phyloP scores from a whole-genome alignment of 2,797 vertebrate genomes.

The Cetoscarus ocellatus region DNA sequence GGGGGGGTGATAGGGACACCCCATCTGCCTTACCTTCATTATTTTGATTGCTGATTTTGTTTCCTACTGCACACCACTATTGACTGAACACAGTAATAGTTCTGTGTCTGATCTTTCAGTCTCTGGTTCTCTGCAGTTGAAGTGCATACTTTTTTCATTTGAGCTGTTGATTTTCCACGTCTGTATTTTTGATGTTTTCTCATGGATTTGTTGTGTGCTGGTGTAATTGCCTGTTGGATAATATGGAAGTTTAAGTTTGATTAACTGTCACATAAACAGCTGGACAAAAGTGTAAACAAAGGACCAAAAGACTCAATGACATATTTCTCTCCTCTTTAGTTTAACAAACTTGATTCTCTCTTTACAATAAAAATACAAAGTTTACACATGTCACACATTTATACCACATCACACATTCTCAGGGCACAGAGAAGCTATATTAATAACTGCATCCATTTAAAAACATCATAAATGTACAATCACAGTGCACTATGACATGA shows the following conservation, averaged over 20 bases:
- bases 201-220: too few species aligned
- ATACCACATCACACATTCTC: constrained; percentile 7
- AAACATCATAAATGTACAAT: constrained; percentile 26
- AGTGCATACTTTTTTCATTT: too few species aligned
- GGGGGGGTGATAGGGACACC: too few species aligned
- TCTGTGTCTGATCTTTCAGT: too few species aligned
- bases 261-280: background rate
- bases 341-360: constrained; percentile 17
- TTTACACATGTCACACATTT: constrained; percentile 3
- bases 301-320: background rate
- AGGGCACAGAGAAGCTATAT: constrained; percentile 20
- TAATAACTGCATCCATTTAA: constrained; percentile 28
- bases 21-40: too few species aligned
- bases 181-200: too few species aligned
- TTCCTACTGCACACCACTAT: too few species aligned
- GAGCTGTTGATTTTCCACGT: too few species aligned
- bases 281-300: background rate
- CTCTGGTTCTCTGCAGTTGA: too few species aligned
- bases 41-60: too few species aligned
- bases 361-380: constrained; percentile 21
- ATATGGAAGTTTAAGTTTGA: background rate
- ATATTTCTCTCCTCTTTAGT: background rate
- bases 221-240: too few species aligned
- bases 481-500: constrained; percentile 10
- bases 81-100: too few species aligned